Base-by-base conservation (phyloP, 2,888 invertebrate genomes). In the Chironomus tentans region DNA sequence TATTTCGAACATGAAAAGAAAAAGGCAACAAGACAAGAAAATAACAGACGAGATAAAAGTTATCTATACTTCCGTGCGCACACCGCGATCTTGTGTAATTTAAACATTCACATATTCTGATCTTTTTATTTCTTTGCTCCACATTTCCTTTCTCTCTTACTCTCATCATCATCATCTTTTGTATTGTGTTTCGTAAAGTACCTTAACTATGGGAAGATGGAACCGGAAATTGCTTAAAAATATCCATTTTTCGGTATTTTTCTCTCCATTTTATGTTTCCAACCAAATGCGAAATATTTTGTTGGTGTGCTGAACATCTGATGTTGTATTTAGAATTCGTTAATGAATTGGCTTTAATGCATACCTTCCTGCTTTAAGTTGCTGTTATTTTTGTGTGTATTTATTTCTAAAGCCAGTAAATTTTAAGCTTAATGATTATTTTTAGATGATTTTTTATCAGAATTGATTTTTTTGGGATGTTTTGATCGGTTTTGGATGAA, bases 331-430 rank as follows among this genome's bases (percentile, higher is more conserved):
- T 65, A 70, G 15, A 18, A 15, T 38, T 46, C 12, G 46, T 47
- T 70, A 70, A 70, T 70, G 61, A 72, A 62, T 62, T 65, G 38
- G 18, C 24, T 22, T 72, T 72, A 72, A 72, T 72, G 72, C 62
- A 62, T 72, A 50, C 13, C 72, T 61, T 72, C 72, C 72, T 72
- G 72, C 24, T 38, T 71, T n/a, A 65, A 24, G 21, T 21, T 12
- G 12, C 65, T 65, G 13, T 12, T 72, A 28, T n/a, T n/a, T n/a
- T n/a, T n/a, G n/a, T n/a, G n/a, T n/a, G n/a, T n/a, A n/a, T 24
- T 62, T 62, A 50, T 62, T 28, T 10, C 38, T 10, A 38, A 38
- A 38, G 10, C 38, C 38, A 38, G 38, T 1, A 38, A 38, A 38
- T 38, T 38, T 38, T 38, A 38, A 38, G 38, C 38, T 38, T 38